A percentile compares a stretch with the other conserved stretches of the same genome.
Evolutionary conservation across 2,797 vertebrate species (phyloP).

Genomic region (Lithobates sylvaticus): DNA sequence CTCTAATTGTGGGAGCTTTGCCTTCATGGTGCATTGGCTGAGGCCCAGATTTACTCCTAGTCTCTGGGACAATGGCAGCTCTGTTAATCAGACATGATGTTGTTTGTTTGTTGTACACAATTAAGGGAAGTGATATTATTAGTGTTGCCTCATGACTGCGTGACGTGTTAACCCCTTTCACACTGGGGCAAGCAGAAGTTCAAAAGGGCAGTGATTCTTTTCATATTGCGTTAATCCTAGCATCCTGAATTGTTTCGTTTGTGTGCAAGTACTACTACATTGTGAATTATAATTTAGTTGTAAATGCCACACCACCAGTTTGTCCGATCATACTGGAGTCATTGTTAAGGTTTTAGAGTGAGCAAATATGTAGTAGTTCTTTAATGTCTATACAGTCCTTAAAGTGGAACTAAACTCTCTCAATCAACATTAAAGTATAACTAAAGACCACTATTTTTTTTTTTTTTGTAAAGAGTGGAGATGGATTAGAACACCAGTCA

Average conservation of each 20-base stretch:
- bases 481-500: too few relatives aligned
- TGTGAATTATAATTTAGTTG: not conserved
- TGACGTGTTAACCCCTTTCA: conserved; percentile 42
- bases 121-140: conserved; percentile 62
- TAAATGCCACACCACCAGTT: too few relatives aligned
- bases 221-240: not conserved
- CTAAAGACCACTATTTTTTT: too few relatives aligned
- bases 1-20: conserved; percentile 8
- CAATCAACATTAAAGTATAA: too few relatives aligned
- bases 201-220: not conserved
- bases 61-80: conserved; percentile 48
- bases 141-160: conserved; percentile 55
- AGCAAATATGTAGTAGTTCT: too few relatives aligned
- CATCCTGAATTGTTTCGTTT: not conserved
- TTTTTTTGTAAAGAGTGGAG: too few relatives aligned
- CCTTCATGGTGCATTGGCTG: conserved; percentile 40
- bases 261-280: not conserved
- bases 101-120: conserved; percentile 60
- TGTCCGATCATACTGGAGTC: too few relatives aligned
- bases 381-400: too few relatives aligned
- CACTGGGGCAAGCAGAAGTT: not conserved
- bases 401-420: too few relatives aligned
- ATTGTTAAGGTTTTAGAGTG: too few relatives aligned
- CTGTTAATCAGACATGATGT: conserved; percentile 50
- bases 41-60: conserved; percentile 39